These are phyloP conservation scores for Lepidocyrtinus sp. DNA, from an alignment of 2,888 invertebrate genomes.

Conservation along the genomic window DNA sequence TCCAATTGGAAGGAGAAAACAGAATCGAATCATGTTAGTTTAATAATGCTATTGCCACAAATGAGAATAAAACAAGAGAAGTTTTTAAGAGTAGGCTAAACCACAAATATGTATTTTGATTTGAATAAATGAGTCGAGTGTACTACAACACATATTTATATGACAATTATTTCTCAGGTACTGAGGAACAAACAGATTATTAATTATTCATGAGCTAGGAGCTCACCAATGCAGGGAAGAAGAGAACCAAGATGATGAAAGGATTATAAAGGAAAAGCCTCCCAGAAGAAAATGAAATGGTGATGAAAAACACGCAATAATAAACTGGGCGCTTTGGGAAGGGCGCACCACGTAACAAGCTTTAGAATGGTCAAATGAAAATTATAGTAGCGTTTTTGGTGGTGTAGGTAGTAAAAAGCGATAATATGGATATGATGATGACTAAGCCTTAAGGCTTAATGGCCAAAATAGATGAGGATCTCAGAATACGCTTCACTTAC, in stretches of 20 bases:
- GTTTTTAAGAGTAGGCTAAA: too few relatives aligned
- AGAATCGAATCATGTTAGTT: not conserved
- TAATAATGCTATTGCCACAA: constrained; percentile 48
- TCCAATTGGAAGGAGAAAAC: not conserved
- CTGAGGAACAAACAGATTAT: constrained; percentile 53
- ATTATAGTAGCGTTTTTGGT: constrained; percentile 38
- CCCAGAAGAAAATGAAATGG: constrained; percentile 57
- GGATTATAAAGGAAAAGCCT: constrained; percentile 56
- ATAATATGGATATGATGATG: constrained; percentile 20
- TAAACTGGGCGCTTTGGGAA: constrained; percentile 58
- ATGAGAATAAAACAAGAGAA: constrained; percentile 49
- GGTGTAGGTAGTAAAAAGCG: constrained; percentile 39
- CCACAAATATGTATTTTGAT: too few relatives aligned
- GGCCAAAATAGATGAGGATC: constrained; percentile 26
- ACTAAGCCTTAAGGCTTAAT: constrained; percentile 51
- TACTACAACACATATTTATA: constrained; percentile 31
- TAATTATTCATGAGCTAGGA: constrained; percentile 59
- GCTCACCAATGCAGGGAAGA: not conserved
- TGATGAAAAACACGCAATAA: constrained; percentile 61
- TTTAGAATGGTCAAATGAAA: constrained; percentile 40
- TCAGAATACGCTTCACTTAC: constrained; percentile 18
- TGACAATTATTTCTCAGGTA: constrained; percentile 56
- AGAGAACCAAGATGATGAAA: constrained; percentile 32
- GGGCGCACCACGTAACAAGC: constrained; percentile 50
- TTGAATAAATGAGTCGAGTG: constrained; percentile 49